Evolutionary conservation across 2,888 invertebrate species (phyloP).

Genomic region (Phyto melanocephala): DNA sequence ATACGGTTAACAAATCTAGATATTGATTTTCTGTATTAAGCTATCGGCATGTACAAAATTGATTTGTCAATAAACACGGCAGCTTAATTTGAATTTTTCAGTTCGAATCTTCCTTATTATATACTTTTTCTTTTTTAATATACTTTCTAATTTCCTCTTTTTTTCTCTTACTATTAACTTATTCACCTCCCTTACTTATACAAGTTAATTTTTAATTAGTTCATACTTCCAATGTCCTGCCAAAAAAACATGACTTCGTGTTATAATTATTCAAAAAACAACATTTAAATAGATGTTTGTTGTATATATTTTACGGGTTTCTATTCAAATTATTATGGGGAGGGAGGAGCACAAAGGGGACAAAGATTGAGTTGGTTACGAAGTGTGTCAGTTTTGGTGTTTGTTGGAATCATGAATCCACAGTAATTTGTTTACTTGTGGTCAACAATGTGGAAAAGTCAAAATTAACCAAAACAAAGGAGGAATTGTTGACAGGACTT

Average conservation of each 20-base stretch:
- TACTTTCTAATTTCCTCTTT: too few species aligned
- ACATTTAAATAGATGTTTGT: background rate
- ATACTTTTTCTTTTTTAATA: too few species aligned
- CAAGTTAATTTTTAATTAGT: background rate
- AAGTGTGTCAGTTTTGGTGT: background rate
- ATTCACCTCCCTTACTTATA: too few species aligned
- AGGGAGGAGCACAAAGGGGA: background rate
- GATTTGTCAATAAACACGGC: too few species aligned
- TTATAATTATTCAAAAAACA: background rate
- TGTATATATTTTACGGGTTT: background rate
- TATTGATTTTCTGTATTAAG: too few species aligned
- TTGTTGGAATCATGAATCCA: slow-evolving; percentile 43
- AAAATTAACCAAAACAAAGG: slow-evolving; percentile 36
- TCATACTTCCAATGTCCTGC: background rate
- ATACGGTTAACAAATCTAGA: too few species aligned
- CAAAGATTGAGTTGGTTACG: background rate
- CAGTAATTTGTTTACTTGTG: slow-evolving; percentile 60
- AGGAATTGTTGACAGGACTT: slow-evolving; percentile 31
- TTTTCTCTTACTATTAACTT: too few species aligned
- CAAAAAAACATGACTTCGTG: background rate
- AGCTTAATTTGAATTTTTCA: too few species aligned
- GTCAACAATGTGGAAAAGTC: slow-evolving; percentile 37
- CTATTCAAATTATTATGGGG: background rate
- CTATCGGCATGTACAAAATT: too few species aligned
- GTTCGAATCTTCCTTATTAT: too few species aligned